A percentile compares a stretch with the other conserved stretches of the same genome.
Conservation (phyloP, 2,113 vertebrate species). For the Entomyzon cyanotis region DNA sequence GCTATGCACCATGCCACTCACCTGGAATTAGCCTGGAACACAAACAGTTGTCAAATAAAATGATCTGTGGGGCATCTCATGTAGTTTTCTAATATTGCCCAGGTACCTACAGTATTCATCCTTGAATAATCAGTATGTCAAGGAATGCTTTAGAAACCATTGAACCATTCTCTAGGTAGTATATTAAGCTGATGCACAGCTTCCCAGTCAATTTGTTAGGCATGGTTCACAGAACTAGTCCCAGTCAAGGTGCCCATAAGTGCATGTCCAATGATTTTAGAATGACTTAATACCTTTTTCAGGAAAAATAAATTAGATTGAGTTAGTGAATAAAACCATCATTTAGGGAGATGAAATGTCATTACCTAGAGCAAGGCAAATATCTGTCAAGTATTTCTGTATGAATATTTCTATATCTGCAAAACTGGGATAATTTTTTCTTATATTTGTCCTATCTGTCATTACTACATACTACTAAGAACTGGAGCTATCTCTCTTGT, state of each 20-base stretch:
- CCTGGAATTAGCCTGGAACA: background rate
- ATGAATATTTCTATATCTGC: background rate
- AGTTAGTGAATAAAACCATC: background rate
- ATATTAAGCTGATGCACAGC: background rate
- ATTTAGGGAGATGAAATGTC: background rate
- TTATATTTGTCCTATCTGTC: background rate
- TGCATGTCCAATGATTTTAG: background rate
- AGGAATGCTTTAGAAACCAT: background rate
- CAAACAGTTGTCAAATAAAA: constrained; percentile 11
- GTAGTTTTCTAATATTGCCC: background rate
- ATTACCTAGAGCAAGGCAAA: background rate
- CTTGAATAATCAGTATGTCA: constrained; percentile 8
- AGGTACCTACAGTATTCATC: background rate
- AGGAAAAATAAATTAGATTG: background rate
- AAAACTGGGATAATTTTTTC: background rate
- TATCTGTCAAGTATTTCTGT: background rate
- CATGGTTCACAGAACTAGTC: background rate
- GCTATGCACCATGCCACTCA: background rate
- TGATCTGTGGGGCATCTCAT: background rate
- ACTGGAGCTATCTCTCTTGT: background rate
- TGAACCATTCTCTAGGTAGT: background rate
- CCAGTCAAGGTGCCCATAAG: background rate
- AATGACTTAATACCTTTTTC: background rate
- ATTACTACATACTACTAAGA: background rate
- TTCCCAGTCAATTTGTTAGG: background rate